Conservation (phyloP, 2,888 invertebrate species). For the Agrenia bidenticulata region DNA sequence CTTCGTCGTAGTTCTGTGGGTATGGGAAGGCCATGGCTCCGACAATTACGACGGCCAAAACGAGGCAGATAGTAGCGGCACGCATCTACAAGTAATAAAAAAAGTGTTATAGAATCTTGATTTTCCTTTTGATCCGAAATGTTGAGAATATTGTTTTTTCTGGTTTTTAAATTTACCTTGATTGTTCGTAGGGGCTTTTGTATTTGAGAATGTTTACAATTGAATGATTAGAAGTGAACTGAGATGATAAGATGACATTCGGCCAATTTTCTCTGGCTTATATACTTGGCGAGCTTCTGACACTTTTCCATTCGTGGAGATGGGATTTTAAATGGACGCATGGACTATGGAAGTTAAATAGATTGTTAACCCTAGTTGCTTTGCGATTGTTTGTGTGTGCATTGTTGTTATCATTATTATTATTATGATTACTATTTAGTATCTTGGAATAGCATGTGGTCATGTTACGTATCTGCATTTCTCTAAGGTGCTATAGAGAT, state of each 20-base stretch:
- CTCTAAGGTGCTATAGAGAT: no score
- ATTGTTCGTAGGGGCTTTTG: not conserved
- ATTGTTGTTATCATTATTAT: not conserved
- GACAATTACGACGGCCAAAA: conserved; percentile 35
- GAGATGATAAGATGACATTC: conserved; percentile 2
- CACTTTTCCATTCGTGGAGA: no score
- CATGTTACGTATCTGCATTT: no score
- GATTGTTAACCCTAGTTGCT: not conserved
- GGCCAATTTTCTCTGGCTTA: not conserved
- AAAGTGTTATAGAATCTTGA: no score
- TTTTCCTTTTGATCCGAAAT: no score
- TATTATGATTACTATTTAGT: no score
- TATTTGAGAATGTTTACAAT: not conserved
- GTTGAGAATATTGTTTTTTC: no score
- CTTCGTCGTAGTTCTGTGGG: conserved; percentile 42
- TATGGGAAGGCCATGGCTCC: conserved; percentile 36
- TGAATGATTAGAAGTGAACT: conserved; percentile 5
- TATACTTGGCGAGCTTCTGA: not conserved
- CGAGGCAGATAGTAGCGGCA: conserved; percentile 31
- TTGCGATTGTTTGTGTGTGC: not conserved
- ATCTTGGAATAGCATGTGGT: no score
- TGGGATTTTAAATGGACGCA: no score
- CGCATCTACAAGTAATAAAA: no score
- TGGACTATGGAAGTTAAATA: no score
- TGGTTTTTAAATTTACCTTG: conserved; percentile 24